phyloP scores from a whole-genome alignment of 2,113 vertebrate species.

The Barbus barbus region DNA sequence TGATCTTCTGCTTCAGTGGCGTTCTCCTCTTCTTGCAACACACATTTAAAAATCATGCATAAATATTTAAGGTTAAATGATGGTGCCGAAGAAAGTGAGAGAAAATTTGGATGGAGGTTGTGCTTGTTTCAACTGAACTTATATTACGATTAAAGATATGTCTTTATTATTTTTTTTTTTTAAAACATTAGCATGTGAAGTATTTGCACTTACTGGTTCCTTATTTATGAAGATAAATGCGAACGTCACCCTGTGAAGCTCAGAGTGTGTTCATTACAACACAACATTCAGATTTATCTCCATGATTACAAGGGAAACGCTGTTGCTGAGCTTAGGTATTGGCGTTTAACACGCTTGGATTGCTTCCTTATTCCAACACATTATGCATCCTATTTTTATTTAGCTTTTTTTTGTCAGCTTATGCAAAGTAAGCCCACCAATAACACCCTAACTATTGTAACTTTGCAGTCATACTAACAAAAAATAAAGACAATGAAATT shows the following conservation, averaged over 20 bases:
- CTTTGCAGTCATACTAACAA: background rate
- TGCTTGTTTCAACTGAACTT: background rate
- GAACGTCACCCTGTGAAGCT: background rate
- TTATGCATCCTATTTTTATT: background rate
- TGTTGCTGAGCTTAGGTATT: background rate
- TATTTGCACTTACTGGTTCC: too few species aligned
- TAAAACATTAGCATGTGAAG: background rate
- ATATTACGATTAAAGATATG: background rate
- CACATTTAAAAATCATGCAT: background rate
- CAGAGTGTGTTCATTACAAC: background rate
- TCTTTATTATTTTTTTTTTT: background rate
- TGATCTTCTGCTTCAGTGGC: slow-evolving; percentile 9
- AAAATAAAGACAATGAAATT: background rate
- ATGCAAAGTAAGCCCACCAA: background rate
- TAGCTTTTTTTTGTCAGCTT: background rate
- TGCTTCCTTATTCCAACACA: slow-evolving; percentile 9
- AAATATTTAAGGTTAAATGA: background rate
- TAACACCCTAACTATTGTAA: background rate
- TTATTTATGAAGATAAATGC: background rate
- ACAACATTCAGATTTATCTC: background rate
- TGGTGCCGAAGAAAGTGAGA: background rate
- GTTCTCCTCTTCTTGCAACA: background rate
- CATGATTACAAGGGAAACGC: background rate
- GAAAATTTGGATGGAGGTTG: background rate
- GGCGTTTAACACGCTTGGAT: background rate